phyloP scores from a whole-genome alignment of 2,888 invertebrate species.

The Petrolisthes cinctipes region DNA sequence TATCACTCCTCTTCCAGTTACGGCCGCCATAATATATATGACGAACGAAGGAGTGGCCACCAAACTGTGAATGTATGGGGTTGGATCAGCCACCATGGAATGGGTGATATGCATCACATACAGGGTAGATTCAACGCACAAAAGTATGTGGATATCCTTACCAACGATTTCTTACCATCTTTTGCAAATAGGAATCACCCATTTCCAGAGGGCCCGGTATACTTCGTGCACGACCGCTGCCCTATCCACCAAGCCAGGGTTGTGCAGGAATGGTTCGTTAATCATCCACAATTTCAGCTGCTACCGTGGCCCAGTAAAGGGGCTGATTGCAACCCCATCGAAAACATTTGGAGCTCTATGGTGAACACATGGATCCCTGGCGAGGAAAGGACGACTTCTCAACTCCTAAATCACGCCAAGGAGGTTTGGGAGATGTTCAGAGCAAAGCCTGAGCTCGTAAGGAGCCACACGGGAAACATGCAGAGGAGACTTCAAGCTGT shows the following conservation, averaged over 20 bases:
- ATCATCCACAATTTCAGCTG: too few relatives aligned
- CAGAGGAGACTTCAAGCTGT: too few relatives aligned
- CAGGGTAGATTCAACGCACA: background rate
- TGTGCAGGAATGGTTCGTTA: too few relatives aligned
- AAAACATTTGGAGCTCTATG: background rate
- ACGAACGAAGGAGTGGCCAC: too few relatives aligned
- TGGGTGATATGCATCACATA: too few relatives aligned
- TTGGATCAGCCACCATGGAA: background rate
- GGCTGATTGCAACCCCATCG: background rate
- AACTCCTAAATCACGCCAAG: background rate
- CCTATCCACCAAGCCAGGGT: too few relatives aligned
- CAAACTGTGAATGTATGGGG: background rate
- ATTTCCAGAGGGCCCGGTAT: too few relatives aligned
- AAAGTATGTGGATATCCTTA: background rate
- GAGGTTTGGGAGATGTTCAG: background rate
- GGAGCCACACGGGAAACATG: too few relatives aligned
- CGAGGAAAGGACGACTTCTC: background rate
- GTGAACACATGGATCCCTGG: conserved; percentile 1
- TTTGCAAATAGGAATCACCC: too few relatives aligned
- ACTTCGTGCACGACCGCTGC: too few relatives aligned
- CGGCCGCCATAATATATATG: background rate
- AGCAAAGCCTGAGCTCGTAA: background rate
- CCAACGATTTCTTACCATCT: background rate
- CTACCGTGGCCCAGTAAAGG: too few relatives aligned
- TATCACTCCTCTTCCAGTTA: background rate